Evolutionary conservation across 2,797 vertebrate species (phyloP).

Genomic region (Microctenopoma steveboyesi): DNA sequence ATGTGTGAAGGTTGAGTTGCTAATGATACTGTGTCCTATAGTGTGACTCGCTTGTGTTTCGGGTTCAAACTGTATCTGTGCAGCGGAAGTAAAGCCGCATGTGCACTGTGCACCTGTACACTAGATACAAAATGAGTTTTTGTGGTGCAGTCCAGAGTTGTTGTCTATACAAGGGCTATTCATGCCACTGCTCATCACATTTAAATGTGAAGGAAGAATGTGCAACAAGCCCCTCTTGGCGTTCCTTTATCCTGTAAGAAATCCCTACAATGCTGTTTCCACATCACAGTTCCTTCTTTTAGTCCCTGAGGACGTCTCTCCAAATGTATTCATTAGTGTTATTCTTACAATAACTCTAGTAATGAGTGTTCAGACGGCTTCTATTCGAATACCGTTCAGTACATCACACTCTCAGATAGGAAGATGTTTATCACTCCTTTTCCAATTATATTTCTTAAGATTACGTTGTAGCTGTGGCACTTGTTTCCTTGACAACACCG

Average conservation of each 20-base stretch:
- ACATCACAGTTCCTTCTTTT: slow-evolving; percentile 35
- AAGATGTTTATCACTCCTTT: slow-evolving; percentile 80
- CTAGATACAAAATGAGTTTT: slow-evolving; percentile 52
- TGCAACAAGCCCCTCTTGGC: slow-evolving; percentile 43
- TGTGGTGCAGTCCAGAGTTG: slow-evolving; percentile 24
- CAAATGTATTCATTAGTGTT: slow-evolving; percentile 71
- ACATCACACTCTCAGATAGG: slow-evolving; percentile 70
- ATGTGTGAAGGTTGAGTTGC: slow-evolving; percentile 57
- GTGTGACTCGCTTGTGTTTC: slow-evolving; percentile 42
- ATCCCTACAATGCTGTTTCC: slow-evolving; percentile 38
- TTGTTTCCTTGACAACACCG: slow-evolving; percentile 84
- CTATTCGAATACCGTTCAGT: slow-evolving; percentile 57
- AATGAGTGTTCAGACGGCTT: slow-evolving; percentile 71
- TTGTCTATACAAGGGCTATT: slow-evolving; percentile 44
- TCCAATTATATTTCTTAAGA: slow-evolving; percentile 83
- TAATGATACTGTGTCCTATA: slow-evolving; percentile 69
- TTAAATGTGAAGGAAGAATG: slow-evolving; percentile 1
- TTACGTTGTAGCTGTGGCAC: slow-evolving; percentile 79
- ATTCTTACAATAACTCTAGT: slow-evolving; percentile 70
- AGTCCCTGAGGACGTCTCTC: slow-evolving; percentile 46
- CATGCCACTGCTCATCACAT: slow-evolving; percentile 42
- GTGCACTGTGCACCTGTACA: slow-evolving; percentile 52
- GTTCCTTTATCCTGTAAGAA: slow-evolving; percentile 32
- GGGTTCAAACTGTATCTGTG: slow-evolving; percentile 32
- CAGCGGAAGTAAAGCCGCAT: slow-evolving; percentile 15